Evolutionary conservation across 2,113 vertebrate genomes (phyloP).

Genomic region (Ciconia boyciana): DNA sequence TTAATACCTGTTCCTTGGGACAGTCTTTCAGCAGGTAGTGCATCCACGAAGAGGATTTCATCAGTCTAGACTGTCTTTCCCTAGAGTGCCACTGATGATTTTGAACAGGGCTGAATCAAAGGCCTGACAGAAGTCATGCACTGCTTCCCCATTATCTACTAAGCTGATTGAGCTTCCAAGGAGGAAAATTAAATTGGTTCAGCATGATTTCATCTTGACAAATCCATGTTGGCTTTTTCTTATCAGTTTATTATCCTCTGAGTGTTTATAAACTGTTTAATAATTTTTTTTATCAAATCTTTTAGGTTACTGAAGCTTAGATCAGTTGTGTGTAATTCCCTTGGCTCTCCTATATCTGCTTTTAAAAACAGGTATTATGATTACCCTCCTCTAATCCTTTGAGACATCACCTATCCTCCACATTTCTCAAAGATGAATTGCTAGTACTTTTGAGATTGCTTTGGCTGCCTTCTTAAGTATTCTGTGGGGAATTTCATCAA

Average conservation of each 20-base stretch:
- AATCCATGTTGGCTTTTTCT: neutral
- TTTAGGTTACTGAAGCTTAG: neutral
- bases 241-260: neutral
- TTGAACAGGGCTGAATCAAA: neutral
- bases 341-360: neutral
- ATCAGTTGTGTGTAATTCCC: neutral
- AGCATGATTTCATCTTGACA: neutral
- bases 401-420: neutral
- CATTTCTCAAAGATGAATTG: constrained; percentile 11
- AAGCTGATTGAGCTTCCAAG: neutral
- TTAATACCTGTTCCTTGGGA: neutral
- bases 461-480: constrained; percentile 10
- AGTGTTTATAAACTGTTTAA: neutral
- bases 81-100: neutral
- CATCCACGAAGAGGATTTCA: neutral
- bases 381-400: neutral
- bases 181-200: neutral
- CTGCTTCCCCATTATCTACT: neutral
- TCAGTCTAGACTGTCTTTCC: neutral
- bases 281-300: neutral
- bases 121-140: neutral
- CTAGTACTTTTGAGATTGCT: constrained; percentile 22
- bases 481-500: constrained; percentile 9
- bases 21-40: neutral
- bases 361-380: neutral